These are phyloP conservation scores for Gobiocypris rarus DNA, from an alignment of 2,113 vertebrate genomes.

Conservation along the genomic window DNA sequence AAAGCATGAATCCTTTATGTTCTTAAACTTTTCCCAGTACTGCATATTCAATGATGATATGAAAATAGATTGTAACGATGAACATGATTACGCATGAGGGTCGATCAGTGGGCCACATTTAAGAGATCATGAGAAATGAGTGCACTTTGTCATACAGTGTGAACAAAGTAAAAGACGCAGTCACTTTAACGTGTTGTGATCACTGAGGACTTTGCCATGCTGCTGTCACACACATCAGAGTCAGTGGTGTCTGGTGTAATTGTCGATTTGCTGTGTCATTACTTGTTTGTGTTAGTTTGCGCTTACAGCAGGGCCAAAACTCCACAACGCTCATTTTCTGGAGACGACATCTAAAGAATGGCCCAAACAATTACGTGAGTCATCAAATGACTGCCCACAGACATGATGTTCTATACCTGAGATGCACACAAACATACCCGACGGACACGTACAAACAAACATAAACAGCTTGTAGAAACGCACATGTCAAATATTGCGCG, in stretches of 20 bases:
- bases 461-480: not conserved
- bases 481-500: constrained; percentile 15
- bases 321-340: constrained; percentile 40
- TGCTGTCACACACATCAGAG: not conserved
- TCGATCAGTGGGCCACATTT: not conserved
- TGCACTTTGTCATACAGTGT: too few relatives aligned
- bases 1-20: too few relatives aligned
- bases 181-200: not conserved
- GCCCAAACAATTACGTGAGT: constrained; percentile 65
- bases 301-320: constrained; percentile 12
- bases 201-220: not conserved
- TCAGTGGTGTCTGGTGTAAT: not conserved
- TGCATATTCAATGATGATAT: not conserved
- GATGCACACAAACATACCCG: constrained; percentile 42
- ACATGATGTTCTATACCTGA: constrained; percentile 46
- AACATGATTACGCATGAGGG: not conserved
- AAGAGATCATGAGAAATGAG: not conserved
- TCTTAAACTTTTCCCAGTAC: too few relatives aligned
- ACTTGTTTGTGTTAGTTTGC: constrained; percentile 17
- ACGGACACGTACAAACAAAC: constrained; percentile 47
- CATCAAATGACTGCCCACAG: constrained; percentile 58
- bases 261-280: not conserved
- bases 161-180: too few relatives aligned
- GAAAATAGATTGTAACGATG: not conserved
- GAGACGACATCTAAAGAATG: constrained; percentile 59